Base-by-base conservation (phyloP, 1,140 invertebrate species). In the Wasmannia auropunctata region DNA sequence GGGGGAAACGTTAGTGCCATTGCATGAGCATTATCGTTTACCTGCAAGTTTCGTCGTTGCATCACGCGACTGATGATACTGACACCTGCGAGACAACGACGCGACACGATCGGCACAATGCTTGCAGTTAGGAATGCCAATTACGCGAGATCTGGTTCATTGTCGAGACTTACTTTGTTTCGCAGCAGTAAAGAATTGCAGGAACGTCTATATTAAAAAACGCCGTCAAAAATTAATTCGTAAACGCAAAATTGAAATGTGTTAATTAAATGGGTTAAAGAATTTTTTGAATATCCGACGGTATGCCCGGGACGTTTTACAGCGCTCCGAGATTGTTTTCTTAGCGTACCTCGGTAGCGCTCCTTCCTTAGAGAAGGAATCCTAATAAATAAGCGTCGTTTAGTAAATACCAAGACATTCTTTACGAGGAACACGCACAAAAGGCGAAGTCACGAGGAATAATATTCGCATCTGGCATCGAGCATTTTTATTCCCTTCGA, bases 391-490 rank as follows among this genome's bases (percentile, higher is more conserved):
- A 72, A 46, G 67, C 62, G 67, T 83, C 67, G 3, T 74, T 58
- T 56, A 22, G 51, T 72, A 58, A 69, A 65, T 70, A 56, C 49
- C 63, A 22, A 28, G 34, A 81, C 40, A 43, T 83, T 60, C 46
- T 40, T 67, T 51, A 49, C 43, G 31, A 40, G 6, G 16, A 40
- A 74, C 25, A 62, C 28, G 54, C 22, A 74, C 67, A 74, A 83
- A 81, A 56, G 79, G n/a, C 65, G 7, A 40, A 83, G 54, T 58
- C 67, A 43, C 51, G 51, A 60, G 67, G 67, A 72, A 83, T 83
- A 74, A 83, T 83, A 83, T 74, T 43, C 79, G 37, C 79, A 58
- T 81, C 69, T 49, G 76, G 43, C 31, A 67, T 67, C 62, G 77
- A 63, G 77, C 34, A 69, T 22, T 58, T 60, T 46, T 83, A 72